Evolutionary conservation across 2,113 vertebrate species (phyloP).

Genomic region (Xiphorhynchus elegans): DNA sequence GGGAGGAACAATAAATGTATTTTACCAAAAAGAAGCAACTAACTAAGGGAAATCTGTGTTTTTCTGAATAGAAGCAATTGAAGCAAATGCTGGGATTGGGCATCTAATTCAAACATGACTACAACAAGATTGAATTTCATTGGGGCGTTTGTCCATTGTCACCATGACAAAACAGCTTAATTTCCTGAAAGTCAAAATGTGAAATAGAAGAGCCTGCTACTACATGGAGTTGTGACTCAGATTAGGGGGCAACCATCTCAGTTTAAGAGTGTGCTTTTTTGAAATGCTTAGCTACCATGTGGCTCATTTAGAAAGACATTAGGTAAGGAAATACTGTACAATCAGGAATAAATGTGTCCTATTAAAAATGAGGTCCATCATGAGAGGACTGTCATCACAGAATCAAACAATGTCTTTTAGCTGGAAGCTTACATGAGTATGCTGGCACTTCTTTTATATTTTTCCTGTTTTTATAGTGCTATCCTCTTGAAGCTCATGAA

Average conservation of each 20-base stretch:
- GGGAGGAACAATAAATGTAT: background rate
- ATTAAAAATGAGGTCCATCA: background rate
- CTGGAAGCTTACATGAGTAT: conserved; percentile 51
- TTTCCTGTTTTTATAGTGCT: conserved; percentile 53
- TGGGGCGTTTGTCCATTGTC: background rate
- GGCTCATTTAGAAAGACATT: background rate
- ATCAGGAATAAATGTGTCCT: background rate
- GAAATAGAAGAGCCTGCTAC: background rate
- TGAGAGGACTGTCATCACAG: background rate
- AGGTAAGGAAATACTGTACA: background rate
- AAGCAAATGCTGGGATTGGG: background rate
- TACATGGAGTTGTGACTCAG: background rate
- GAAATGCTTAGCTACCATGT: background rate
- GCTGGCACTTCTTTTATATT: conserved; percentile 38
- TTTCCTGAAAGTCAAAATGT: background rate
- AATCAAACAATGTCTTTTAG: background rate
- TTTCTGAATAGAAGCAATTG: conserved; percentile 8
- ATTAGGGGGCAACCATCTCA: background rate
- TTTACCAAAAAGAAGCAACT: background rate
- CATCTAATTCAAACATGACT: conserved; percentile 17
- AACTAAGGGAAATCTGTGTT: background rate
- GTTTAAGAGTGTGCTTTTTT: background rate
- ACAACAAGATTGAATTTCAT: conserved; percentile 13
- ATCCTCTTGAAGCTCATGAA: conserved; percentile 75
- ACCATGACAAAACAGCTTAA: background rate